Conservation (phyloP, 2,888 invertebrate species). For the Diplazon laetatorius region DNA sequence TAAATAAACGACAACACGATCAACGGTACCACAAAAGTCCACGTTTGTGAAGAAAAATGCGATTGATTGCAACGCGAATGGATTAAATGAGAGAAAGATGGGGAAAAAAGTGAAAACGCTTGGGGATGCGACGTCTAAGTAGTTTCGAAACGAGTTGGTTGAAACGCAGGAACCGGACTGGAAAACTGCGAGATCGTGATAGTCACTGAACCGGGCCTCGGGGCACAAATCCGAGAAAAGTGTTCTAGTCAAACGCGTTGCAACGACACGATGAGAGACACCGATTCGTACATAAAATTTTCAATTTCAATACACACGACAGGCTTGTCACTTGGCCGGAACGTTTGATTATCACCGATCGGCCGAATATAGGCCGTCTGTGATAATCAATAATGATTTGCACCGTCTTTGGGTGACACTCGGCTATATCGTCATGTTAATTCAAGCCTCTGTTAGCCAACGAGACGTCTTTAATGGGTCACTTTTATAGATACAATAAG, state of each 20-base stretch:
- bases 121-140: conserved; percentile 6
- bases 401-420: no score
- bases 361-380: no score
- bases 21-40: conserved; percentile 1
- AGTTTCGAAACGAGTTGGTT: background rate
- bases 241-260: conserved; percentile 61
- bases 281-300: no score
- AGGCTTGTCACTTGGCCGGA: no score
- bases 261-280: conserved; percentile 60
- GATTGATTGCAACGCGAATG: conserved; percentile 38
- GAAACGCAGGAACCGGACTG: conserved; percentile 68
- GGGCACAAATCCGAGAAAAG: conserved; percentile 56
- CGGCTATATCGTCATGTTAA: no score
- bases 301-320: no score
- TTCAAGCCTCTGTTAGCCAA: no score
- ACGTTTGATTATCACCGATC: no score
- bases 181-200: conserved; percentile 38
- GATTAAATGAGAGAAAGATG: no score
- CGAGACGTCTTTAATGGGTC: no score
- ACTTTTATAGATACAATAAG: no score
- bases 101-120: conserved; percentile 53
- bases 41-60: conserved; percentile 50
- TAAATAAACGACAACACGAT: conserved; percentile 69
- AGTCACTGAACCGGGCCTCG: conserved; percentile 54
- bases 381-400: no score